Evolutionary conservation across 2,797 vertebrate species (phyloP), one percentile per base, ranked within the genome.

Genomic region (Champsocephalus esox): DNA sequence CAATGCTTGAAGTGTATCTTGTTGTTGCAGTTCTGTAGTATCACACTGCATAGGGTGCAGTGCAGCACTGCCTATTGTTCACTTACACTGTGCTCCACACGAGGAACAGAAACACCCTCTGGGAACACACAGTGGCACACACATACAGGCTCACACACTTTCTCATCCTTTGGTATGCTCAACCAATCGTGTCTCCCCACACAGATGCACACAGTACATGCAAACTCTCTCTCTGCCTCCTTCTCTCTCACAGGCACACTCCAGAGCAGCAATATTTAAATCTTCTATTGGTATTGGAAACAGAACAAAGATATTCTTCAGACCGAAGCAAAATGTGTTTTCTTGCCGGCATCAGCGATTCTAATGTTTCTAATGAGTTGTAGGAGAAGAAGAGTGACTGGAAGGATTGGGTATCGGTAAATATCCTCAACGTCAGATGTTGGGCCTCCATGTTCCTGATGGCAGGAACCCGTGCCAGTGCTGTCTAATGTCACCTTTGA

Each of bases 231-330:
- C 61, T 68, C 68, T 76, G 66, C 63, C 56, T 76, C 77, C 13
- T 81, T 69, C 75, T 59, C 84, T 79, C 70, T 32, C 84, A 70
- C 84, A 83, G 62, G 66, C 76, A 77, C 83, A 91, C 87, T 88
- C 86, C 75, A 82, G 88, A 88, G 80, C 82, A 92, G 90, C 87
- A 89, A 89, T 94, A 94, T 93, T 95, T 90, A 92, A 94, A 93
- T 94, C 84, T 84, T 88, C 77, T 95, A 93, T 95, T 95, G 95
- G 92, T 94, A 93, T 92, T 94, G 92, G 92, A 93, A 93, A 91
- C 90, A 92, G 93, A 95, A 95, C 93, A 95, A 95, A 94, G 90
- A 90, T 92, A 88, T 93, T 94, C 89, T 90, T 92, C 87, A 94
- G 86, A 93, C 90, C 45, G 72, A 93, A 93, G 93, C 92, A 93